Evolutionary conservation across 2,113 vertebrate species (phyloP).

Genomic region (Sigmodon hispidus): DNA sequence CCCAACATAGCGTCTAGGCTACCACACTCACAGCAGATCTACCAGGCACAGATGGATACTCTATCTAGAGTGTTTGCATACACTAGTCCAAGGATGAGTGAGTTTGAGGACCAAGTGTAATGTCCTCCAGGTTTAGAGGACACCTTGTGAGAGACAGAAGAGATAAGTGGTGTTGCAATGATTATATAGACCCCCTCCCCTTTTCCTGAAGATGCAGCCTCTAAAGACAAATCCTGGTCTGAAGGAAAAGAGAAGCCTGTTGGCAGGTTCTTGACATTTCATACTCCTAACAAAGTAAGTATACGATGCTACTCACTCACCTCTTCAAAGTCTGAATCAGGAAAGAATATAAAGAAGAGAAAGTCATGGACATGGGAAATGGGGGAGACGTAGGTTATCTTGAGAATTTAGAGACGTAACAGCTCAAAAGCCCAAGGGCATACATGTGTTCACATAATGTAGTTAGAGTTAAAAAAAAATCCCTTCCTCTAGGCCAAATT

Average conservation of each 20-base stretch:
- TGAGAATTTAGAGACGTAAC: background rate
- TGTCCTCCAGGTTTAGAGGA: background rate
- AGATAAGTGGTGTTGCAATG: background rate
- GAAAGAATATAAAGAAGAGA: background rate
- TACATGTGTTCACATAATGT: background rate
- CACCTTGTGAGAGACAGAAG: background rate
- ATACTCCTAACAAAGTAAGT: background rate
- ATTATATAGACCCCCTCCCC: background rate
- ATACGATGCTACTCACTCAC: background rate
- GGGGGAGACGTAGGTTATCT: background rate
- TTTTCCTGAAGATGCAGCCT: background rate
- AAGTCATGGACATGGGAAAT: background rate
- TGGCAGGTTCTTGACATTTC: background rate
- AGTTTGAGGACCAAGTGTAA: background rate
- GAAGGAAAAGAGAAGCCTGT: background rate
- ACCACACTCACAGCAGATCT: background rate
- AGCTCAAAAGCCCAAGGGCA: background rate
- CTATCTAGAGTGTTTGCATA: background rate
- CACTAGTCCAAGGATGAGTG: background rate
- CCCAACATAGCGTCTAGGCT: background rate
- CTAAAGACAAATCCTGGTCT: background rate
- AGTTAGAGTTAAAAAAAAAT: background rate
- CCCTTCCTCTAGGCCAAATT: background rate
- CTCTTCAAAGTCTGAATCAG: conserved; percentile 24
- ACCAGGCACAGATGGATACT: background rate